A percentile compares a stretch with the other conserved stretches of the same genome.
Evolutionary conservation across 1,140 invertebrate species (phyloP).

Genomic region (Venustaconcha ellipsiformis): DNA sequence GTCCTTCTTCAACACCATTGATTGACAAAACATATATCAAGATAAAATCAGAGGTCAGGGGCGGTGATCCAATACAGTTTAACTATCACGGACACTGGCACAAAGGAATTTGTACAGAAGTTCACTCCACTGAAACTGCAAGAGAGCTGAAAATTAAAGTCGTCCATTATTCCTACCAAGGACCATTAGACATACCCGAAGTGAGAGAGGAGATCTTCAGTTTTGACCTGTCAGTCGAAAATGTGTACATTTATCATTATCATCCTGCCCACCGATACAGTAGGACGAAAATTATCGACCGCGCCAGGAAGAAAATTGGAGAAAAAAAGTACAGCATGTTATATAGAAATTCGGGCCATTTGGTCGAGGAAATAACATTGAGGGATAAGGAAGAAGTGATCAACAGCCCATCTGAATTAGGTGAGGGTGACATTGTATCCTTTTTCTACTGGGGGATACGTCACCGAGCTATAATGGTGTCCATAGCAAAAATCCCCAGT

Average conservation of each 20-base stretch:
- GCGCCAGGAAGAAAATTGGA: constrained; percentile 13
- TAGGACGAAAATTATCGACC: constrained; percentile 4
- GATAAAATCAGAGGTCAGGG: constrained; percentile 9
- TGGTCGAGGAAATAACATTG: constrained; percentile 14
- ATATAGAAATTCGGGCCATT: constrained; percentile 6
- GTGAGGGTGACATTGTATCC: constrained; percentile 1
- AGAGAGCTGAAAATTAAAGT: constrained; percentile 1
- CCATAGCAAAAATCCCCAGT: neutral
- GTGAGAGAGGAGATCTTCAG: constrained; percentile 10
- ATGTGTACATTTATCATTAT: constrained; percentile 20
- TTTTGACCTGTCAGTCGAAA: constrained; percentile 6
- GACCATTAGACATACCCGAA: neutral
- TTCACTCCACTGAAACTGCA: neutral
- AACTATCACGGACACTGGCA: constrained; percentile 11
- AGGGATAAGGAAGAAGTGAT: neutral
- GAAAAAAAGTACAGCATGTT: constrained; percentile 9
- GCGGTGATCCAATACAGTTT: constrained; percentile 12
- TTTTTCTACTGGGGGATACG: constrained; percentile 15
- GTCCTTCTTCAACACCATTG: neutral
- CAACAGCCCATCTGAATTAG: neutral
- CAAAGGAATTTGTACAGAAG: constrained; percentile 13
- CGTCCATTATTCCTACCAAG: constrained; percentile 10
- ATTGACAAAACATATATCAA: constrained; percentile 3
- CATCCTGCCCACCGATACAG: constrained; percentile 13
- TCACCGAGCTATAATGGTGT: constrained; percentile 13